phyloP scores from a whole-genome alignment of 2,113 vertebrate species.

The Vulpes vulpes region DNA sequence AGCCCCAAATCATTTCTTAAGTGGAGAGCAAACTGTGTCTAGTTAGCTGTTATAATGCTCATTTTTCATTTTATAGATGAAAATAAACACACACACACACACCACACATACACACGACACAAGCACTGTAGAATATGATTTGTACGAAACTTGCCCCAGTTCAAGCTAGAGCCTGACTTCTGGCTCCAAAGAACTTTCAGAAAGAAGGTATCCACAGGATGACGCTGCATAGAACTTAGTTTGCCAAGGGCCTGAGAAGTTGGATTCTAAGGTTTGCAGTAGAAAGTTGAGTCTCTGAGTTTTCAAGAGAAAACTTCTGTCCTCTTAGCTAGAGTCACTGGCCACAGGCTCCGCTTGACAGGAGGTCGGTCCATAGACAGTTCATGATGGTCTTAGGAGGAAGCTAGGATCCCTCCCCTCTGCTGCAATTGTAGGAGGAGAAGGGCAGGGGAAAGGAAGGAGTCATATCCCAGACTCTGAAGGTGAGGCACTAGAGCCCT shows the following conservation, averaged over 20 bases:
- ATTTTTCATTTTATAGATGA: background rate
- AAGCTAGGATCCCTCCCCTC: background rate
- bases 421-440: background rate
- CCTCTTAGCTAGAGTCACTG: background rate
- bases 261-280: background rate
- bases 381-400: background rate
- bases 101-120: too few relatives aligned
- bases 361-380: background rate
- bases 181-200: background rate
- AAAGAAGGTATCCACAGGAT: background rate
- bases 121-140: background rate
- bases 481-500: background rate
- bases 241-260: background rate
- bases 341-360: background rate
- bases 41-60: background rate
- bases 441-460: background rate
- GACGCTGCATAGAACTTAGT: background rate
- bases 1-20: background rate
- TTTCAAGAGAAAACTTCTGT: background rate
- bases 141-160: background rate
- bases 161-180: background rate
- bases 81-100: background rate
- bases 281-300: background rate
- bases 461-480: background rate
- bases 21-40: background rate